These are phyloP conservation scores for Agrotis segetum DNA, from an alignment of 2,888 invertebrate species.

Conservation along the genomic window DNA sequence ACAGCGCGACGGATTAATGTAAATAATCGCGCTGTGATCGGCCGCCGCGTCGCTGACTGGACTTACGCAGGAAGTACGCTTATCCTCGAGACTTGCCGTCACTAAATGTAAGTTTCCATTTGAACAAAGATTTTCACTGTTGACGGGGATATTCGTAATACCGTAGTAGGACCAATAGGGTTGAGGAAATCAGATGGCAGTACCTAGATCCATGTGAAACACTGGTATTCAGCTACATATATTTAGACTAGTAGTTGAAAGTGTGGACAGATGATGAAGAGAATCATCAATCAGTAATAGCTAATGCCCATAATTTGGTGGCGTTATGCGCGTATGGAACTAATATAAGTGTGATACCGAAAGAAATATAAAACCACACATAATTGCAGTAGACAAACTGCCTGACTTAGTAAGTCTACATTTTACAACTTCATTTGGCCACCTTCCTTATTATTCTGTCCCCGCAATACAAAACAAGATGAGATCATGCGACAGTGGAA, in stretches of 20 bases:
- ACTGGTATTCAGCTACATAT: not conserved
- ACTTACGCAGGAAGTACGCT: conserved; percentile 83
- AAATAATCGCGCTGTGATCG: conserved; percentile 79
- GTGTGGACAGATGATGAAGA: not conserved
- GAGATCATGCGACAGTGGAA: conserved; percentile 73
- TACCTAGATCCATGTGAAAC: not conserved
- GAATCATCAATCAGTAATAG: not conserved
- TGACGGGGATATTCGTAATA: not conserved
- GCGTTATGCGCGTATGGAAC: no score
- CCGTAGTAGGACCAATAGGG: no score
- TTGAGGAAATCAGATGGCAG: not conserved
- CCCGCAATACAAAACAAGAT: not conserved
- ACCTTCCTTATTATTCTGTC: not conserved
- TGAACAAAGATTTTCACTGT: not conserved
- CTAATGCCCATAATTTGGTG: no score
- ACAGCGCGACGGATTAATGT: conserved; percentile 80
- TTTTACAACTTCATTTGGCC: not conserved
- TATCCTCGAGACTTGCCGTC: conserved; percentile 73
- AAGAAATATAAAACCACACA: not conserved
- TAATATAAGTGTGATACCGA: no score
- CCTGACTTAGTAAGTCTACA: not conserved
- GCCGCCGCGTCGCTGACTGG: conserved; percentile 65
- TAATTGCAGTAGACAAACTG: not conserved
- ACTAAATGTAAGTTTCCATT: conserved; percentile 76
- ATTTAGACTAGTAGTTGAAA: not conserved